phyloP scores from a whole-genome alignment of 2,888 invertebrate genomes.

The Melinaea menophilus region DNA sequence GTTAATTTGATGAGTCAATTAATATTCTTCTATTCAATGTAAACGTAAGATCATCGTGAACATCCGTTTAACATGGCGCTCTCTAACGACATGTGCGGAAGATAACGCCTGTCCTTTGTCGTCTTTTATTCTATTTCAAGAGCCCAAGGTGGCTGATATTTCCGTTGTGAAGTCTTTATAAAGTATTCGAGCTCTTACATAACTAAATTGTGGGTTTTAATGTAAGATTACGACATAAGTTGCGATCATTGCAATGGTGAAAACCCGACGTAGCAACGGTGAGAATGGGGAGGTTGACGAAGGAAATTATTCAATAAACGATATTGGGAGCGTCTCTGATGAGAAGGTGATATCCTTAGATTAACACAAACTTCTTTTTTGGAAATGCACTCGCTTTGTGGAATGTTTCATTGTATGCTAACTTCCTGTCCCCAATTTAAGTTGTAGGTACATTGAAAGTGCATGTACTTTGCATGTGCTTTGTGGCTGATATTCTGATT shows the following conservation, averaged over 20 bases:
- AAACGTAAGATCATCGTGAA: conserved; percentile 31
- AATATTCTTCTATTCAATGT: conserved; percentile 31
- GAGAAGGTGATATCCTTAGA: conserved; percentile 69
- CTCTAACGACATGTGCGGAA: conserved; percentile 69
- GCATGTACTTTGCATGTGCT: conserved; percentile 63
- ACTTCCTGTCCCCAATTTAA: conserved; percentile 60
- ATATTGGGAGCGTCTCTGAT: conserved; percentile 70
- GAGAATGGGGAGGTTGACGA: conserved; percentile 75
- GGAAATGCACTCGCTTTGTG: conserved; percentile 49
- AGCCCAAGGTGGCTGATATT: conserved; percentile 42
- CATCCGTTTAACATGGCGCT: conserved; percentile 71
- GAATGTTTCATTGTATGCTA: conserved; percentile 42
- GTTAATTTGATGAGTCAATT: conserved; percentile 28
- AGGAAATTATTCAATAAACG: conserved; percentile 69
- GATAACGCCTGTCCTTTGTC: conserved; percentile 67
- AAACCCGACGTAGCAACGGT: conserved; percentile 77
- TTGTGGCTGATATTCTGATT: conserved; percentile 27
- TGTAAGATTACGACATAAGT: conserved; percentile 55
- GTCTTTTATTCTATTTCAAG: conserved; percentile 53
- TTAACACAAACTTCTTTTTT: conserved; percentile 47
- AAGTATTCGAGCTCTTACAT: conserved; percentile 51
- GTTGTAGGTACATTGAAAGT: conserved; percentile 40
- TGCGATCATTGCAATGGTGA: conserved; percentile 68
- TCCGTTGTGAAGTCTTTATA: conserved; percentile 49
- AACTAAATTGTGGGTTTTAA: conserved; percentile 52